Evolutionary conservation across 2,113 vertebrate species (phyloP).

Genomic region (Sterrhoptilus dennistouni): DNA sequence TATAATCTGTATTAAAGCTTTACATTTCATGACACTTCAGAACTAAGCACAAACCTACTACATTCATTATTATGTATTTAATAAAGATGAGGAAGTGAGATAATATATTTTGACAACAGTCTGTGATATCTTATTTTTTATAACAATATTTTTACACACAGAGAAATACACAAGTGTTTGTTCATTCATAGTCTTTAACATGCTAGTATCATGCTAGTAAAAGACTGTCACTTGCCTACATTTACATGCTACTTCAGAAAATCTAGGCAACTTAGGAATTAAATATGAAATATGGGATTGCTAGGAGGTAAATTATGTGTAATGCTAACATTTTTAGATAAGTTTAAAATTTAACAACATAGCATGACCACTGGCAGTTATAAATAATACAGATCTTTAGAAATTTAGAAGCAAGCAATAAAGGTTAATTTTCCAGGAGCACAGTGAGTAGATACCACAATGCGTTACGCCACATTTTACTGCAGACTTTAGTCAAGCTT

Average conservation of each 20-base stretch:
- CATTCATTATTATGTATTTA: neutral
- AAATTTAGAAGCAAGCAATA: slow-evolving; percentile 40
- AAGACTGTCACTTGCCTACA: neutral
- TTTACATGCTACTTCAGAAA: neutral
- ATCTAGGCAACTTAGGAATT: neutral
- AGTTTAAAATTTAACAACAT: slow-evolving; percentile 30
- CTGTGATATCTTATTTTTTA: neutral
- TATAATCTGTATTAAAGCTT: neutral
- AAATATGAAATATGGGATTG: neutral
- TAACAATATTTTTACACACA: neutral
- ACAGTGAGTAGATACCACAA: neutral
- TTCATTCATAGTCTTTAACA: neutral
- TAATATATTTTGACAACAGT: neutral
- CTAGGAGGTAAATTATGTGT: neutral
- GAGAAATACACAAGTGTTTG: neutral
- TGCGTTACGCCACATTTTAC: slow-evolving; percentile 5
- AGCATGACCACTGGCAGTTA: neutral
- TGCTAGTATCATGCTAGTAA: neutral
- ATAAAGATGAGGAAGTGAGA: slow-evolving; percentile 11
- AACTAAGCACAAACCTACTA: neutral
- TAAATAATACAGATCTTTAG: neutral
- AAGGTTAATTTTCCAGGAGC: slow-evolving; percentile 20
- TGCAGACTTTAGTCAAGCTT: slow-evolving; percentile 20
- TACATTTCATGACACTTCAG: neutral
- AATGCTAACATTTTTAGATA: neutral